These are phyloP conservation scores for Poecile atricapillus DNA, from an alignment of 2,113 vertebrate species.

Conservation along the genomic window DNA sequence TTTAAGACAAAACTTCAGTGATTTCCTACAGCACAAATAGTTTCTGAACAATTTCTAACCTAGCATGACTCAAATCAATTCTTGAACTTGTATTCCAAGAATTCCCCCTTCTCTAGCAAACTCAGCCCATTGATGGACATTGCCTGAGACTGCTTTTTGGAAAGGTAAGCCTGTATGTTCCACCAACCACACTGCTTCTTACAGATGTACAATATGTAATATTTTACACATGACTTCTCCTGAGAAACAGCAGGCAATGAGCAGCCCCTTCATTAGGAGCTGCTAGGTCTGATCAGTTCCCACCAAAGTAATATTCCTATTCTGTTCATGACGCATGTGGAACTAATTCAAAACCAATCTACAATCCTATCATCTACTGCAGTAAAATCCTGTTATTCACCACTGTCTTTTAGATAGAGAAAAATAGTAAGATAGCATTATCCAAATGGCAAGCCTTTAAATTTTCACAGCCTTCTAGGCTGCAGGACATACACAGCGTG, in stretches of 20 bases:
- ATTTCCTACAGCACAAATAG: background rate
- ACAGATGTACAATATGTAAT: background rate
- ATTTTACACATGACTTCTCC: background rate
- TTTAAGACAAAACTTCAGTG: background rate
- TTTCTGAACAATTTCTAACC: background rate
- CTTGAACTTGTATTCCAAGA: background rate
- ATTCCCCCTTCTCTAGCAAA: background rate
- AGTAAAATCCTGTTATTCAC: background rate
- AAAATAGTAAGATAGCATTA: background rate
- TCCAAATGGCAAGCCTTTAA: background rate
- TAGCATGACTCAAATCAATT: background rate
- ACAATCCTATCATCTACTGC: background rate
- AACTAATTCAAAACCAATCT: background rate
- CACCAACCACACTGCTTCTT: background rate
- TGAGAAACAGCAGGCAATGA: background rate
- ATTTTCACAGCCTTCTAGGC: background rate
- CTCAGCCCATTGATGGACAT: background rate
- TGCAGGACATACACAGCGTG: background rate
- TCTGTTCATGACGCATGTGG: fast-evolving
- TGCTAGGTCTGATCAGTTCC: background rate
- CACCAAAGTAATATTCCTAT: background rate
- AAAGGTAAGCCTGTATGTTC: background rate
- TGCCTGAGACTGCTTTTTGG: background rate
- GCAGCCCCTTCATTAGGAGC: background rate
- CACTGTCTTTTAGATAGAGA: background rate